Conservation (phyloP, 2,888 invertebrate genomes). For the Megaustenia siamemsis region DNA sequence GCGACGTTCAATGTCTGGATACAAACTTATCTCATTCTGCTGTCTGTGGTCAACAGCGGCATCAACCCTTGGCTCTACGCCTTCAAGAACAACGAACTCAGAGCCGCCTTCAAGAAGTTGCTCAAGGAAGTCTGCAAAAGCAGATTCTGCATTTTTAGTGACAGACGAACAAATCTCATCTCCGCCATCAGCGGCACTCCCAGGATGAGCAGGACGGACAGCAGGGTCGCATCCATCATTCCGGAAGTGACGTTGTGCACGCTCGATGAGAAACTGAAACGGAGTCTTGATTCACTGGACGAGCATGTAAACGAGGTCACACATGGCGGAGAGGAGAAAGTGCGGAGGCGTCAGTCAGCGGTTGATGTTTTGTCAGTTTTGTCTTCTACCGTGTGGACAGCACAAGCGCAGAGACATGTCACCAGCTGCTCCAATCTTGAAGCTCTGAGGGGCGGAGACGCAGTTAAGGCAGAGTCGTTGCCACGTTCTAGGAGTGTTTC, state of each 20-base stretch:
- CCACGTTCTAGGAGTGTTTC: conserved; percentile 6
- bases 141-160: conserved; percentile 1
- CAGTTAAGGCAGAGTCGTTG: not conserved
- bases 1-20: conserved; percentile 82
- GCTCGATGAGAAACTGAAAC: conserved; percentile 39
- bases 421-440: conserved; percentile 36
- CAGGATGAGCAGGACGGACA: conserved; percentile 60
- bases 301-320: not conserved
- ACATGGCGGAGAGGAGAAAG: not conserved
- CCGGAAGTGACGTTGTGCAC: conserved; percentile 41
- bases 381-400: not conserved
- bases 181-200: conserved; percentile 56
- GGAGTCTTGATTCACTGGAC: conserved; percentile 31
- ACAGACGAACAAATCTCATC: conserved; percentile 58
- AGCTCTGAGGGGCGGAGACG: not conserved
- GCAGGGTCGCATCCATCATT: conserved; percentile 51
- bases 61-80: conserved; percentile 86
- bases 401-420: not conserved
- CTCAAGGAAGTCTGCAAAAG: conserved; percentile 45
- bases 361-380: not conserved
- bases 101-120: conserved; percentile 81
- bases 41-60: conserved; percentile 84
- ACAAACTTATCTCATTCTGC: conserved; percentile 83
- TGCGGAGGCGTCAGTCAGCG: not conserved
- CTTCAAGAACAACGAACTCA: conserved; percentile 84